A percentile compares a stretch with the other conserved stretches of the same genome.
Evolutionary conservation across 2,113 vertebrate species (phyloP).

Genomic region (Sphaerodactylus townsendi): DNA sequence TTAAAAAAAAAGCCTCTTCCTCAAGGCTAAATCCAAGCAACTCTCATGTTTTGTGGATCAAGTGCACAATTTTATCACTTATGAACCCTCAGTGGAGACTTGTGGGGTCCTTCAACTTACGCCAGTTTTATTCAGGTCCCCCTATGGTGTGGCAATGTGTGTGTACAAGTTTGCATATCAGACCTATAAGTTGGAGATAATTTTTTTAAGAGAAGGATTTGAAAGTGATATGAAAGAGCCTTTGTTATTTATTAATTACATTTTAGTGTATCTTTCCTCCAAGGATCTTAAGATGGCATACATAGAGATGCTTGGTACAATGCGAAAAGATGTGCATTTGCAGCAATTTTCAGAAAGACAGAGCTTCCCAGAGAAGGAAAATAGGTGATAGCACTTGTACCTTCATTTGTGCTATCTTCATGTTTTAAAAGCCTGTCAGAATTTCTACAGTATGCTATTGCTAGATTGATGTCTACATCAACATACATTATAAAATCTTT

Average conservation of each 20-base stretch:
- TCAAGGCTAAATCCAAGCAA: conserved; percentile 21
- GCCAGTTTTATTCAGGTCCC: background rate
- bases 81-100: background rate
- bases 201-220: background rate
- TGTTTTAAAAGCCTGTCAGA: too few species aligned
- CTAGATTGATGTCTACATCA: too few species aligned
- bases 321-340: conserved; percentile 45
- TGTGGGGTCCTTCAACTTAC: background rate
- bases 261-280: too few species aligned
- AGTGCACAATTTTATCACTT: background rate
- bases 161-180: background rate
- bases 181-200: background rate
- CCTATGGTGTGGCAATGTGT: background rate
- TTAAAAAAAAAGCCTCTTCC: background rate
- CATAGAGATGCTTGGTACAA: conserved; percentile 48
- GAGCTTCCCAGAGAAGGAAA: conserved; percentile 14
- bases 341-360: conserved; percentile 16
- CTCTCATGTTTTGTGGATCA: conserved; percentile 22
- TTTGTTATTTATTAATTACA: background rate
- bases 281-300: too few species aligned
- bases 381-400: too few species aligned
- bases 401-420: too few species aligned
- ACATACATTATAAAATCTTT: too few species aligned
- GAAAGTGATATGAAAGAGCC: background rate
- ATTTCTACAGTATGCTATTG: too few species aligned